phyloP scores from a whole-genome alignment of 1,140 invertebrate genomes.

The Papilio dardanus region DNA sequence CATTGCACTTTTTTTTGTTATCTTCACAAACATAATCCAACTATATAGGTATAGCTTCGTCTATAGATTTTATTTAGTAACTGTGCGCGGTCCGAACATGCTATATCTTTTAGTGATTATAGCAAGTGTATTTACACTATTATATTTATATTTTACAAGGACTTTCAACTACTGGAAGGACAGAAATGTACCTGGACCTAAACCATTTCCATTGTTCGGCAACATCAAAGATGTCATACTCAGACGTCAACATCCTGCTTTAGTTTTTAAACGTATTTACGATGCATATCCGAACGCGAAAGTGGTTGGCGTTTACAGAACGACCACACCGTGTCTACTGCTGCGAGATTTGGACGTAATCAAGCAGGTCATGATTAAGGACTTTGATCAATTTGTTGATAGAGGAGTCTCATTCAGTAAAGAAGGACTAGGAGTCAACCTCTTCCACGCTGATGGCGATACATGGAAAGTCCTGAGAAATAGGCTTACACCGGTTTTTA shows the following conservation, averaged over 20 bases:
- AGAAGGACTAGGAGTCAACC: constrained; percentile 72
- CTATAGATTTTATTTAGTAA: no score
- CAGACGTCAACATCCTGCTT: not conserved
- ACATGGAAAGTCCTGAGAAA: constrained; percentile 81
- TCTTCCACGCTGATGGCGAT: constrained; percentile 71
- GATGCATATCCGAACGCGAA: constrained; percentile 38
- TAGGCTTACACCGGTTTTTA: constrained; percentile 83
- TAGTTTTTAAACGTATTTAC: constrained; percentile 24
- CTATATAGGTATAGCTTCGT: no score
- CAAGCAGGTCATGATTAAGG: constrained; percentile 83
- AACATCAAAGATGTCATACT: not conserved
- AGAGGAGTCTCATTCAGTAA: constrained; percentile 69
- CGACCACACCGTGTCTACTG: constrained; percentile 71
- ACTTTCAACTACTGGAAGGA: constrained; percentile 42
- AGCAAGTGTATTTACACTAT: not conserved
- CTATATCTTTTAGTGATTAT: no score
- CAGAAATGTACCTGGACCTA: constrained; percentile 34
- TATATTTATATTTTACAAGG: constrained; percentile 43
- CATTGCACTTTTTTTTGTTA: no score
- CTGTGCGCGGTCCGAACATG: no score
- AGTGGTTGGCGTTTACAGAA: constrained; percentile 49
- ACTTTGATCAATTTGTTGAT: constrained; percentile 81
- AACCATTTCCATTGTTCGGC: constrained; percentile 34
- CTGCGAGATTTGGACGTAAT: constrained; percentile 83
- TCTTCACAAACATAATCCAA: no score